Conservation (phyloP, 2,113 vertebrate species). For the Caretta caretta region DNA sequence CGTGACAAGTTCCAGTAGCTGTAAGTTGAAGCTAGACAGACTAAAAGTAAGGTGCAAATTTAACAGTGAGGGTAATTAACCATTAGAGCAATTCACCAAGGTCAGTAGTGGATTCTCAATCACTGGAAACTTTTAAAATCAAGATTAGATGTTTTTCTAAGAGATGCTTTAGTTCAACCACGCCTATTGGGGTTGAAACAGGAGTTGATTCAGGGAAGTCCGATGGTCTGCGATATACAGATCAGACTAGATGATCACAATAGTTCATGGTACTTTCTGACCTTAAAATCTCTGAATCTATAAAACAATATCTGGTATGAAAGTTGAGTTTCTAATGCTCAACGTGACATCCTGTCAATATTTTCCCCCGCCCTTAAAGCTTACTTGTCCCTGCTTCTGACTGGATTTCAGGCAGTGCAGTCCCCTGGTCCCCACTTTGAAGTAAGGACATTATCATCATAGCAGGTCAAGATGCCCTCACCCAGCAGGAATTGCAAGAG, state of each 20-base stretch:
- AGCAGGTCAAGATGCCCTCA: not conserved
- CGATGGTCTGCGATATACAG: rapidly evolving
- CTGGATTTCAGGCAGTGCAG: not conserved
- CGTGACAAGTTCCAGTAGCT: not conserved
- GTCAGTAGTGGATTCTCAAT: not conserved
- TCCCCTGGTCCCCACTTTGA: no score
- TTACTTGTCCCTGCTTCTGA: not conserved
- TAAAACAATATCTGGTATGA: rapidly evolving
- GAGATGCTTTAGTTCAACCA: not conserved
- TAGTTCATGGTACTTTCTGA: not conserved
- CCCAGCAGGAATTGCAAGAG: rapidly evolving
- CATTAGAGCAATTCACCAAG: rapidly evolving
- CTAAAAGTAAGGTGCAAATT: no score
- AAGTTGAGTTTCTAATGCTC: rapidly evolving
- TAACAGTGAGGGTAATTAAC: not conserved
- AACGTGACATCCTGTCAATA: not conserved
- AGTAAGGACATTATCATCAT: rapidly evolving
- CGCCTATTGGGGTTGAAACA: rapidly evolving
- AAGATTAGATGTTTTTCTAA: not conserved
- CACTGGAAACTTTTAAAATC: rapidly evolving
- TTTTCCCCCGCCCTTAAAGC: rapidly evolving
- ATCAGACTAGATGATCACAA: rapidly evolving
- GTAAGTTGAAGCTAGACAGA: not conserved
- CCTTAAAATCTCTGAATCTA: not conserved
- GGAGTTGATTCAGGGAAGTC: rapidly evolving